Evolutionary conservation across 2,113 vertebrate genomes (phyloP).

Genomic region (Paedocypris sp.): DNA sequence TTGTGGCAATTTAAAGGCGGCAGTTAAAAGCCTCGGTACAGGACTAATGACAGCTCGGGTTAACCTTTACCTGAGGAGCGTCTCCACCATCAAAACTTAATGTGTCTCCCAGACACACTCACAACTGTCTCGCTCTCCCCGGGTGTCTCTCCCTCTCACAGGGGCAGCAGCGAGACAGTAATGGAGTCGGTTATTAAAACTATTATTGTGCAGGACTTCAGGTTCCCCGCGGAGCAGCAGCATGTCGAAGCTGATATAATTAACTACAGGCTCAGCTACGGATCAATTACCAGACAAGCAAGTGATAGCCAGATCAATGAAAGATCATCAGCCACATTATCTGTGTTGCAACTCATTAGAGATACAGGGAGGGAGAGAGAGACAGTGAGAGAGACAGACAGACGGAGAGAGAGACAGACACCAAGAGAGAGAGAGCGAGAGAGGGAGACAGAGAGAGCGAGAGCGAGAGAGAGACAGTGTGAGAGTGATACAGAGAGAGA

Average conservation of each 20-base stretch:
- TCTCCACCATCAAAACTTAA: constrained; percentile 67
- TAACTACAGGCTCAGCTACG: constrained; percentile 99
- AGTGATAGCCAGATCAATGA: constrained; percentile 99
- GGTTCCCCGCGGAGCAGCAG: constrained; percentile 81
- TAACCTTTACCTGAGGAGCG: constrained; percentile 62
- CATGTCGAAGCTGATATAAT: constrained; percentile 99
- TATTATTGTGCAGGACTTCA: constrained; percentile 98
- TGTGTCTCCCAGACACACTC: constrained; percentile 44
- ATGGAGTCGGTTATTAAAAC: constrained; percentile 98
- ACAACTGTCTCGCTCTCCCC: constrained; percentile 1
- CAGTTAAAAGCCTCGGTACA: constrained; percentile 58
- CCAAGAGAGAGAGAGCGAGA: constrained; percentile 1
- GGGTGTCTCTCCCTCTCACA: constrained; percentile 21
- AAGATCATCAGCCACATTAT: constrained; percentile 99
- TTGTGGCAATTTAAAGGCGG: constrained; percentile 54
- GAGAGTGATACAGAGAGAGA: too few species aligned
- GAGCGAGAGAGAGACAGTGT: too few species aligned
- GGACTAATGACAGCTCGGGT: constrained; percentile 48
- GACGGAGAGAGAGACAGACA: constrained; percentile 1
- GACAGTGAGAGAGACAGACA: constrained; percentile 5
- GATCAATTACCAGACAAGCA: constrained; percentile 99
- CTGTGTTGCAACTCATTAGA: constrained; percentile 99
- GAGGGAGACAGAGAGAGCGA: too few species aligned
- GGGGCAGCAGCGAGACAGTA: constrained; percentile 71
- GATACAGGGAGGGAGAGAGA: constrained; percentile 64